Evolutionary conservation across 2,113 vertebrate genomes (phyloP).

Genomic region (Artemisiospiza belli): DNA sequence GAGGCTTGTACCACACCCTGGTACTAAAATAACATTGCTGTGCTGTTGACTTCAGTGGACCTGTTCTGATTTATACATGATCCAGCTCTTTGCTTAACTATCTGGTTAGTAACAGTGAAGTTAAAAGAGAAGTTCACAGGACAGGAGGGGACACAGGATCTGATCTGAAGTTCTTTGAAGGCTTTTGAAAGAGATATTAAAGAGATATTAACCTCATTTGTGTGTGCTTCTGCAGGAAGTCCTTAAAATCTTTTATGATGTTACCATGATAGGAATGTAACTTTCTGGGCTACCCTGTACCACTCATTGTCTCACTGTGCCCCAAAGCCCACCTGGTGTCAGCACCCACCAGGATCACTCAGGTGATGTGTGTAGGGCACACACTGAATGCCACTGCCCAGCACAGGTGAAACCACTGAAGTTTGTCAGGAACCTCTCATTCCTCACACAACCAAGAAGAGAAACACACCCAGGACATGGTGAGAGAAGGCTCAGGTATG

Average conservation of each 20-base stretch:
- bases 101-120: not conserved
- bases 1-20: not conserved
- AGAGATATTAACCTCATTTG: not conserved
- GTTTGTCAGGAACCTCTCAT: fast-evolving
- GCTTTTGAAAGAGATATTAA: not conserved
- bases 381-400: fast-evolving
- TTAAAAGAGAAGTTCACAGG: not conserved
- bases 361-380: fast-evolving
- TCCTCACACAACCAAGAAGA: not conserved
- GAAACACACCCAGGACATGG: not conserved
- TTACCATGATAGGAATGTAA: not conserved
- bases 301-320: not conserved
- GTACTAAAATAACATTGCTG: not conserved
- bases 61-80: not conserved
- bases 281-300: fast-evolving
- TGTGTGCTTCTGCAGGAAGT: not conserved
- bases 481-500: fast-evolving
- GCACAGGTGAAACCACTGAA: not conserved
- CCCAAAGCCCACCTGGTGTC: not conserved
- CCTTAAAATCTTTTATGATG: not conserved
- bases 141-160: not conserved
- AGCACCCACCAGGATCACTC: not conserved
- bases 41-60: not conserved
- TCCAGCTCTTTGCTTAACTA: not conserved
- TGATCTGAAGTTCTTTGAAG: not conserved